phyloP scores from a whole-genome alignment of 2,113 vertebrate genomes.

The Arothron firmamentum region DNA sequence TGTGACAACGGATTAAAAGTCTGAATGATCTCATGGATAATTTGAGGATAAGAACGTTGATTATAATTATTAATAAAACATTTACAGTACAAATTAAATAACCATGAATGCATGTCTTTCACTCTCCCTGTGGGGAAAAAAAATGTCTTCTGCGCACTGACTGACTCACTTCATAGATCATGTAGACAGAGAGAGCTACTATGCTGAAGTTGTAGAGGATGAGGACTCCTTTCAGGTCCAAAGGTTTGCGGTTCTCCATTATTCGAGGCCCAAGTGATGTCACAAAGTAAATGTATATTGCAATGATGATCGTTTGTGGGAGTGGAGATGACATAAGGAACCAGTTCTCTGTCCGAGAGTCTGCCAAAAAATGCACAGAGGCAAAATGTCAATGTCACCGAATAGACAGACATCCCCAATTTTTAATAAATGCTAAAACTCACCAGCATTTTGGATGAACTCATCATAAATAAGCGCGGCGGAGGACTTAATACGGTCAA shows the following conservation, averaged over 20 bases:
- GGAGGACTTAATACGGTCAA: constrained; percentile 81
- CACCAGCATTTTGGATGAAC: constrained; percentile 89
- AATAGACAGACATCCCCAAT: background rate
- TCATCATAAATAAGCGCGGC: constrained; percentile 83
- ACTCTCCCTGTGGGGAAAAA: background rate
- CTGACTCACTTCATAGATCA: constrained; percentile 88
- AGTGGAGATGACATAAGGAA: constrained; percentile 90
- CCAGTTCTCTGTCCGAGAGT: constrained; percentile 85
- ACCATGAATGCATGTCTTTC: background rate
- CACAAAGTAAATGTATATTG: constrained; percentile 88
- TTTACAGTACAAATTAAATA: background rate
- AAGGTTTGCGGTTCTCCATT: constrained; percentile 95
- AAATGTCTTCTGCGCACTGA: background rate
- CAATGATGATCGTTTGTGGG: constrained; percentile 84
- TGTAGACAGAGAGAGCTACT: constrained; percentile 88
- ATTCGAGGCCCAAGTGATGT: constrained; percentile 86
- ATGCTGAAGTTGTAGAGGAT: constrained; percentile 86
- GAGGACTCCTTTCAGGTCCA: constrained; percentile 86
- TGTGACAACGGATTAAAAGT: constrained; percentile 39
- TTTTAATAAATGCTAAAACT: constrained; percentile 45
- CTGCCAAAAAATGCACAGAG: constrained; percentile 60
- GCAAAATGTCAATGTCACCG: background rate
- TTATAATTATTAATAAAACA: background rate
- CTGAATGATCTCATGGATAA: background rate
- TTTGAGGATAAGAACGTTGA: background rate